Conservation (phyloP, 2,888 invertebrate species). For the Calliopum simillimum region DNA sequence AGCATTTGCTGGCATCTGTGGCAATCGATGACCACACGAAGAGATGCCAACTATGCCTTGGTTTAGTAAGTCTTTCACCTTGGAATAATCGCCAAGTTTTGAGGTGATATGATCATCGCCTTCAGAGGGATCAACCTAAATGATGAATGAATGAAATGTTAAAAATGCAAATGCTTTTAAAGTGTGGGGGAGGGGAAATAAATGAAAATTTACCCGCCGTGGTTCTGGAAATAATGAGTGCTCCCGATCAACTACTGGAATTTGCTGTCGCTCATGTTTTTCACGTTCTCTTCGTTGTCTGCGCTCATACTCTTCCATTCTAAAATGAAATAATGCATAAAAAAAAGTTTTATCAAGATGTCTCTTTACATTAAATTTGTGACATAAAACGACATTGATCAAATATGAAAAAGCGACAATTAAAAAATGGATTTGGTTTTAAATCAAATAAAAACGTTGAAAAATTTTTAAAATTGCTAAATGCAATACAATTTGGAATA, state of each 20-base stretch:
- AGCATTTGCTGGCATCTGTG: constrained; percentile 46
- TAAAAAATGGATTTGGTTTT: not conserved
- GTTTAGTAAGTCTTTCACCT: constrained; percentile 61
- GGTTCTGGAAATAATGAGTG: constrained; percentile 64
- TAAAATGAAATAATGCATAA: constrained; percentile 44
- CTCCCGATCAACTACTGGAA: constrained; percentile 61
- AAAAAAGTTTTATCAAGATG: not conserved
- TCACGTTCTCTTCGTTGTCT: constrained; percentile 65
- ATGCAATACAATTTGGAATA: not conserved
- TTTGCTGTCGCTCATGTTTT: constrained; percentile 65
- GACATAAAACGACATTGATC: not conserved
- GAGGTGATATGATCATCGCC: constrained; percentile 63
- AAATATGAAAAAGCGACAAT: not conserved
- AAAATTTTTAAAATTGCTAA: not conserved
- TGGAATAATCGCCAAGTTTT: constrained; percentile 62
- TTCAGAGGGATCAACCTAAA: constrained; percentile 57
- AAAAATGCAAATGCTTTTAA: not conserved
- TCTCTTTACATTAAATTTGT: not conserved
- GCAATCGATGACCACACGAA: constrained; percentile 46
- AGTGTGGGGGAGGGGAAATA: not conserved
- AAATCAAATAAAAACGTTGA: not conserved
- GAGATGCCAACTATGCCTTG: constrained; percentile 59
- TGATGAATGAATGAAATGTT: constrained; percentile 35
- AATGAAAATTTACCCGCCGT: constrained; percentile 56
- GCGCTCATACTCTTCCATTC: constrained; percentile 67